These are phyloP conservation scores for Aldrovandia affinis DNA, from an alignment of 2,797 vertebrate genomes.

Conservation along the genomic window DNA sequence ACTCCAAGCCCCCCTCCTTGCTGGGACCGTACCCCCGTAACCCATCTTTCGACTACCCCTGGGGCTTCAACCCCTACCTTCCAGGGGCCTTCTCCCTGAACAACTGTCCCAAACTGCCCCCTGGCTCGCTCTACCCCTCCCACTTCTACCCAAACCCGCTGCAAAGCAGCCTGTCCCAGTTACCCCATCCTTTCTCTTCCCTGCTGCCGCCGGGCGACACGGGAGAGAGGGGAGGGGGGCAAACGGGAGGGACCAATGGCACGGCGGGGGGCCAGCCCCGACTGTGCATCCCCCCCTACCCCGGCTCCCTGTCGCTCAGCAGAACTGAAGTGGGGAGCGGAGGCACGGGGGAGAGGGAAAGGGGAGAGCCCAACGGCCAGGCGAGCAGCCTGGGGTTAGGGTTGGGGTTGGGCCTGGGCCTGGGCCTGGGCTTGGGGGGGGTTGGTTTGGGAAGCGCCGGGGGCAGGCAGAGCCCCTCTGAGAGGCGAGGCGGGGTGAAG, in stretches of 20 bases:
- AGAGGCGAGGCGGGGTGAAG: constrained; percentile 76
- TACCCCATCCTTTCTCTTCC: constrained; percentile 81
- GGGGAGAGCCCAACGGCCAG: constrained; percentile 56
- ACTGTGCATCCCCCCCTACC: constrained; percentile 74
- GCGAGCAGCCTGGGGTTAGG: constrained; percentile 50
- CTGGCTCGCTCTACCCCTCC: constrained; percentile 87
- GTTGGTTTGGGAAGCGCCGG: constrained; percentile 53
- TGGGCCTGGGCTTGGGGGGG: constrained; percentile 57
- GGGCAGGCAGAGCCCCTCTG: constrained; percentile 68
- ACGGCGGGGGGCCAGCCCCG: constrained; percentile 69
- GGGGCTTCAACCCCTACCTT: constrained; percentile 91
- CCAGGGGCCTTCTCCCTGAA: constrained; percentile 86
- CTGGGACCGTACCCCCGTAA: constrained; percentile 85
- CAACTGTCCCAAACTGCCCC: constrained; percentile 86
- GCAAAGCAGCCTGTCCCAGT: constrained; percentile 80
- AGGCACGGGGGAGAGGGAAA: constrained; percentile 65
- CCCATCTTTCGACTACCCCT: constrained; percentile 87
- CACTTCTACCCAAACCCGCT: constrained; percentile 89
- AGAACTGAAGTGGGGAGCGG: constrained; percentile 71
- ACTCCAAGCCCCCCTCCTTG: constrained; percentile 87
- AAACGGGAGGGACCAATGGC: constrained; percentile 64
- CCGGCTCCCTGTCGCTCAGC: constrained; percentile 63
- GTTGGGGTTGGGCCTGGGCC: constrained; percentile 58
- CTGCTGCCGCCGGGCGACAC: constrained; percentile 73
- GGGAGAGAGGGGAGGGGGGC: constrained; percentile 67